Percentiles rank a stretch among this genome's conserved stretches.
Evolutionary conservation across 2,888 invertebrate genomes (phyloP).

Genomic region (Cepaea hortensis): DNA sequence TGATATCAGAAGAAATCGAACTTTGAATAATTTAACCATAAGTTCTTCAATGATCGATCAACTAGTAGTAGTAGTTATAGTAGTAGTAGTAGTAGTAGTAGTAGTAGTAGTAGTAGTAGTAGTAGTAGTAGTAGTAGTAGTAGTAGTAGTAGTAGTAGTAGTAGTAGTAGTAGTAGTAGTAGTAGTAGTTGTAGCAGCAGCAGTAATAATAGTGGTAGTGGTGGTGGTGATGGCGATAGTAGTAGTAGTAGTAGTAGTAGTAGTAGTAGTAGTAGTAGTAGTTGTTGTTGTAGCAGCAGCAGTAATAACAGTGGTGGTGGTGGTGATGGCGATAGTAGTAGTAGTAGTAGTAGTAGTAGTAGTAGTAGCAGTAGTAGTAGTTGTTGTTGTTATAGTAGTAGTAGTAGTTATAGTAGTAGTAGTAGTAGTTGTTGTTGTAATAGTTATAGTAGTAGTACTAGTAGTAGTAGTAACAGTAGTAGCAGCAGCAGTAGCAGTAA

Average conservation of each 20-base stretch:
- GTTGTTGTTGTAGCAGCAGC: too few species aligned
- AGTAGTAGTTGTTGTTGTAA: not conserved
- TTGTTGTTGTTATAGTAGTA: too few species aligned
- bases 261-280: not conserved
- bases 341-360: not conserved
- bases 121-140: conserved; percentile 8
- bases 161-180: conserved; percentile 10
- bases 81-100: conserved; percentile 24
- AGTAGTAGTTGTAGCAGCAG: conserved; percentile 29
- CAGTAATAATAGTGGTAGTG: conserved; percentile 11
- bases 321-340: not conserved
- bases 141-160: conserved; percentile 26
- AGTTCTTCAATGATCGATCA: too few species aligned
- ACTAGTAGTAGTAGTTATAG: not conserved
- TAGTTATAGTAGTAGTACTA: not conserved
- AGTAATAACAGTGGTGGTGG: too few species aligned
- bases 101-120: conserved; percentile 5
- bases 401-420: too few species aligned
- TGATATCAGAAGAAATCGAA: too few species aligned
- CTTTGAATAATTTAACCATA: too few species aligned
- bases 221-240: not conserved
- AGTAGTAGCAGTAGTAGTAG: too few species aligned
- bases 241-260: conserved; percentile 19
- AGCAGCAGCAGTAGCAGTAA: not conserved
- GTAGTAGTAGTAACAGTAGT: too few species aligned